phyloP scores from a whole-genome alignment of 2,797 vertebrate species.

The Chanos chanos region DNA sequence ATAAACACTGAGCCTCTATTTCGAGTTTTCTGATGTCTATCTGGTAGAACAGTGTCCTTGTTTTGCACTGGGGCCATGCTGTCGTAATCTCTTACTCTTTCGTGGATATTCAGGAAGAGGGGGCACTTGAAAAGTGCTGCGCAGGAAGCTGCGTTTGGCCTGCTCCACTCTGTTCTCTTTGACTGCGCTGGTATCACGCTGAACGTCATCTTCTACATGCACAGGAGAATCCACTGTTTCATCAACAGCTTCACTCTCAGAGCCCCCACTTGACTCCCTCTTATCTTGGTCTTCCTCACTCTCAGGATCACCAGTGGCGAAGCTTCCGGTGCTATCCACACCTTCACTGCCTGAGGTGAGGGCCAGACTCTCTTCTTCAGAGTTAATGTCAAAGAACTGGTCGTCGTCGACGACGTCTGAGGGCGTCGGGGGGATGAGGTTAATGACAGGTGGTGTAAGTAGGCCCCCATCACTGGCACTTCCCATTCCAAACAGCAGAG shows the following conservation, averaged over 20 bases:
- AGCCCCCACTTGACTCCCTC: conserved; percentile 19
- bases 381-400: conserved; percentile 69
- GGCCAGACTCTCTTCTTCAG: conserved; percentile 46
- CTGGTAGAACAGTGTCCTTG: neutral
- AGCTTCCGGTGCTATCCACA: conserved; percentile 1
- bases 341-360: conserved; percentile 44
- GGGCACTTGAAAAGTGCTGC: conserved; percentile 54
- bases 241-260: conserved; percentile 7
- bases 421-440: conserved; percentile 67
- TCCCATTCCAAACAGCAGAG: conserved; percentile 39
- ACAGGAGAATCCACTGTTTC: conserved; percentile 2
- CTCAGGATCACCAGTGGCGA: conserved; percentile 37
- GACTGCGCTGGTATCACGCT: conserved; percentile 19
- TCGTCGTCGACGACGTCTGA: conserved; percentile 59
- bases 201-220: conserved; percentile 15
- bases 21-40: neutral
- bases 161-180: conserved; percentile 40
- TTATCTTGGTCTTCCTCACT: conserved; percentile 34
- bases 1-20: no score
- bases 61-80: neutral
- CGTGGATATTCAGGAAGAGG: conserved; percentile 53
- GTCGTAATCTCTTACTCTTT: conserved; percentile 60
- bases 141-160: conserved; percentile 38
- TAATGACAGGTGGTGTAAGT: conserved; percentile 62
- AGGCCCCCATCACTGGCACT: conserved; percentile 32